Evolutionary conservation across 2,888 invertebrate genomes (phyloP).

Genomic region (Scaptomyza cyrtandrae): DNA sequence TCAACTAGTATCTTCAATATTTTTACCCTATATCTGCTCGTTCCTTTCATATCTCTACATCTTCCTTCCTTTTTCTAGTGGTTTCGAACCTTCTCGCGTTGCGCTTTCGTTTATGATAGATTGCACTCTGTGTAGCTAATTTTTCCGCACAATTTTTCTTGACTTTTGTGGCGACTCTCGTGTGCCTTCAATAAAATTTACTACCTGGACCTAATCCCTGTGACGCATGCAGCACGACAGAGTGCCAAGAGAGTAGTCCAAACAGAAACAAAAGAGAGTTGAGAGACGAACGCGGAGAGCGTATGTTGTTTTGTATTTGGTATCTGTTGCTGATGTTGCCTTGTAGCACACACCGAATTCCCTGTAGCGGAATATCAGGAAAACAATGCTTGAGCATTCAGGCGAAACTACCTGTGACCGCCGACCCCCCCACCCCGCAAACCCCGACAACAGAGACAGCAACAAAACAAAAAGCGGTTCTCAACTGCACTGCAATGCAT

Average conservation of each 20-base stretch:
- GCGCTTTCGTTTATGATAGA: constrained; percentile 2
- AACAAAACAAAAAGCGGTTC: constrained; percentile 47
- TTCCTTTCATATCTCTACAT: neutral
- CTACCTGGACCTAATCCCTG: constrained; percentile 76
- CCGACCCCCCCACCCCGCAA: no score
- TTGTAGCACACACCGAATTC: constrained; percentile 39
- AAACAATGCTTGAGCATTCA: constrained; percentile 73
- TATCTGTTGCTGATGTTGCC: constrained; percentile 12
- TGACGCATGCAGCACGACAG: constrained; percentile 64
- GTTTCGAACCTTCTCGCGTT: neutral
- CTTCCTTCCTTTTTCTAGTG: neutral
- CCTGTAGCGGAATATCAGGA: constrained; percentile 32
- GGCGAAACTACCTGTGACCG: constrained; percentile 69
- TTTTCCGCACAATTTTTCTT: constrained; percentile 16
- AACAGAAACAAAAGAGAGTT: constrained; percentile 10
- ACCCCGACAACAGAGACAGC: constrained; percentile 15
- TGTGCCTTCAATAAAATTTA: constrained; percentile 50
- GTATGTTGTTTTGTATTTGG: constrained; percentile 23
- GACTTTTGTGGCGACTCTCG: constrained; percentile 64
- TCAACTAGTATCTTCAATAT: no score
- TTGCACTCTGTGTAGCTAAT: neutral
- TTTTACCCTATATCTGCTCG: no score
- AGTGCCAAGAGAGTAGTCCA: neutral
- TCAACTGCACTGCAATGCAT: constrained; percentile 45
- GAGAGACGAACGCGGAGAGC: neutral